A percentile compares a stretch with the other conserved stretches of the same genome.
phyloP scores from a whole-genome alignment of 1,140 invertebrate genomes.

The Pinna nobilis region DNA sequence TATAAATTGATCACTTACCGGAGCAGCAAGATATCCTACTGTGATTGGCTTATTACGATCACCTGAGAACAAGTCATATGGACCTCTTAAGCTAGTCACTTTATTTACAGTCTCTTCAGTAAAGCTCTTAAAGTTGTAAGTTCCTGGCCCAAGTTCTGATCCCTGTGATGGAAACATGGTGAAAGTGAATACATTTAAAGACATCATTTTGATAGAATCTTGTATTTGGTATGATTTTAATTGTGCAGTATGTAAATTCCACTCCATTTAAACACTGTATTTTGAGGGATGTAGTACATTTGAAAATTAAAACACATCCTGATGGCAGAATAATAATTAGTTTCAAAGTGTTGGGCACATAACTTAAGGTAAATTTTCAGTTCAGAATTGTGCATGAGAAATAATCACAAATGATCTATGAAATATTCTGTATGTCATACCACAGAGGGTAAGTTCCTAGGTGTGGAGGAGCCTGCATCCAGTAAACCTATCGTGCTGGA shows the following conservation, averaged over 20 bases:
- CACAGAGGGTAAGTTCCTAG: constrained; percentile 58
- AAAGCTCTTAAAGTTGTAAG: constrained; percentile 67
- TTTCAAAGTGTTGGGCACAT: too few species aligned
- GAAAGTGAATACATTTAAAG: background rate
- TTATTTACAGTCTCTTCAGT: constrained; percentile 62
- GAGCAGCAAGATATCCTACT: constrained; percentile 67
- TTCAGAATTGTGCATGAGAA: too few species aligned
- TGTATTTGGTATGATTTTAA: too few species aligned
- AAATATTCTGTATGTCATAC: constrained; percentile 31
- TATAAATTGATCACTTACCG: constrained; percentile 55
- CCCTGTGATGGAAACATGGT: constrained; percentile 63
- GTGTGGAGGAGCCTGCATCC: constrained; percentile 59
- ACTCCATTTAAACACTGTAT: too few species aligned
- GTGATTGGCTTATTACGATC: constrained; percentile 71
- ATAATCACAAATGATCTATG: background rate
- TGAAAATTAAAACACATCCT: too few species aligned
- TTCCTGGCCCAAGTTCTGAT: constrained; percentile 69
- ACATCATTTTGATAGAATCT: too few species aligned
- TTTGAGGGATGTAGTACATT: too few species aligned
- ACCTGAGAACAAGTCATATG: constrained; percentile 70
- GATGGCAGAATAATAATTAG: too few species aligned
- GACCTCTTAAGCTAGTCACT: constrained; percentile 66
- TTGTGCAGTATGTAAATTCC: too few species aligned
- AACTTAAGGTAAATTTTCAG: too few species aligned
- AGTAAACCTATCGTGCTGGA: constrained; percentile 68